A percentile compares a stretch with the other conserved stretches of the same genome.
These are phyloP conservation scores for Brachyopa scutellaris DNA, from an alignment of 2,888 invertebrate genomes.

Conservation along the genomic window DNA sequence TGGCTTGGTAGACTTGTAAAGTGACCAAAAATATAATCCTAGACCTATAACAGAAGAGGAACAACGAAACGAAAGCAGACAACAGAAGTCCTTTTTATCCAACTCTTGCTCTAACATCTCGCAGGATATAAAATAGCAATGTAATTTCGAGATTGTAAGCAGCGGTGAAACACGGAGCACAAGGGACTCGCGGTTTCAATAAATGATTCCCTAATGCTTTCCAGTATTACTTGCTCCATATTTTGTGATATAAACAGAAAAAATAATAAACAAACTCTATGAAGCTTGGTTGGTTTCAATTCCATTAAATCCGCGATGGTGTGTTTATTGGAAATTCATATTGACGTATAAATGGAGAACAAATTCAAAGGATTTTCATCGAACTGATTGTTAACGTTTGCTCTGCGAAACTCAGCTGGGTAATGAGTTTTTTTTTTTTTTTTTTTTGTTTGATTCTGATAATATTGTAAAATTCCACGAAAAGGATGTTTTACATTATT, in stretches of 20 bases:
- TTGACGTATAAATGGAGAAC: conserved; percentile 36
- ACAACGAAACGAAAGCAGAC: conserved; percentile 45
- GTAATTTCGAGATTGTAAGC: conserved; percentile 60
- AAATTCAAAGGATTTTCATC: conserved; percentile 45
- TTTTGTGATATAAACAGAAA: not conserved
- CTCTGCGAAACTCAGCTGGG: not conserved
- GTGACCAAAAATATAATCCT: conserved; percentile 58
- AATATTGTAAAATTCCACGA: too few species aligned
- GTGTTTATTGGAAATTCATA: conserved; percentile 48
- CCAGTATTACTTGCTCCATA: conserved; percentile 4
- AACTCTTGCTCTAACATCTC: too few species aligned
- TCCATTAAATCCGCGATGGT: conserved; percentile 50
- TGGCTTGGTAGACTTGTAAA: conserved; percentile 52
- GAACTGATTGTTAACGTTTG: conserved; percentile 20
- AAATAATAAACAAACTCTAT: not conserved
- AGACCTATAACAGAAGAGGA: conserved; percentile 27
- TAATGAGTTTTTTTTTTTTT: conserved; percentile 15
- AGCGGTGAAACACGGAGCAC: conserved; percentile 12
- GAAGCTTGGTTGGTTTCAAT: conserved; percentile 44
- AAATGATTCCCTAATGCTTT: conserved; percentile 53
- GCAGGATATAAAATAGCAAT: conserved; percentile 44
- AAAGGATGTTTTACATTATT: too few species aligned
- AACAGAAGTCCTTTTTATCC: conserved; percentile 38
- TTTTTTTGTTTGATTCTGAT: too few species aligned
- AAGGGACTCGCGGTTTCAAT: conserved; percentile 42